Conservation (phyloP, 2,797 vertebrate species). For the Pelochelys cantorii region DNA sequence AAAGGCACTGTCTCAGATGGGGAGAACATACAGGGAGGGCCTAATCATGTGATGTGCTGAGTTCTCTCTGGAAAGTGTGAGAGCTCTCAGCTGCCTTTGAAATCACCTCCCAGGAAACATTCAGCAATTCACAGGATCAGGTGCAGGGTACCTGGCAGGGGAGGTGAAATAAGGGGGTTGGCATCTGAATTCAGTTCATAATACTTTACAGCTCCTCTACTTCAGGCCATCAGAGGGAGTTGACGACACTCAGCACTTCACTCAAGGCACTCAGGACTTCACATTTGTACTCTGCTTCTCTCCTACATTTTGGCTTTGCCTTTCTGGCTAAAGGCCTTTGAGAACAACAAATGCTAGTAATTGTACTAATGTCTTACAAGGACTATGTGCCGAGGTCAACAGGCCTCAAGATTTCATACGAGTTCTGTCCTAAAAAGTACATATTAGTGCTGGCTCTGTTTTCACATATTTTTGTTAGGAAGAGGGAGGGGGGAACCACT, state of each 20-base stretch:
- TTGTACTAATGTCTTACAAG: constrained; percentile 28
- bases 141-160: constrained; percentile 29
- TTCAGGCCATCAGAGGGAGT: neutral
- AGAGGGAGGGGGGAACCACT: constrained; percentile 29
- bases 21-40: neutral
- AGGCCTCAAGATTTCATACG: constrained; percentile 44
- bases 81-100: constrained; percentile 39
- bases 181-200: constrained; percentile 6
- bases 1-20: neutral
- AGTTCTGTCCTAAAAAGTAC: constrained; percentile 38
- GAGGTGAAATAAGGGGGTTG: neutral
- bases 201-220: neutral
- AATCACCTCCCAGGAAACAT: neutral
- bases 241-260: neutral
- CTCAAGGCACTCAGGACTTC: neutral
- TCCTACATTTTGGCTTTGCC: neutral
- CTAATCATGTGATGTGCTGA: constrained; percentile 31
- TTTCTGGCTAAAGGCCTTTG: neutral
- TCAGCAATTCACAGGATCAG: neutral
- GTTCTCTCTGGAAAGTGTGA: neutral
- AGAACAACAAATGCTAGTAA: constrained; percentile 26
- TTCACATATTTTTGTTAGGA: constrained; percentile 49
- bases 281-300: constrained; percentile 9
- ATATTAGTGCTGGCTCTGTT: constrained; percentile 48
- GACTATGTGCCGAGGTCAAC: constrained; percentile 51